A percentile compares a stretch with the other conserved stretches of the same genome.
Evolutionary conservation across 2,113 vertebrate genomes (phyloP).

Genomic region (Sprattus sprattus): DNA sequence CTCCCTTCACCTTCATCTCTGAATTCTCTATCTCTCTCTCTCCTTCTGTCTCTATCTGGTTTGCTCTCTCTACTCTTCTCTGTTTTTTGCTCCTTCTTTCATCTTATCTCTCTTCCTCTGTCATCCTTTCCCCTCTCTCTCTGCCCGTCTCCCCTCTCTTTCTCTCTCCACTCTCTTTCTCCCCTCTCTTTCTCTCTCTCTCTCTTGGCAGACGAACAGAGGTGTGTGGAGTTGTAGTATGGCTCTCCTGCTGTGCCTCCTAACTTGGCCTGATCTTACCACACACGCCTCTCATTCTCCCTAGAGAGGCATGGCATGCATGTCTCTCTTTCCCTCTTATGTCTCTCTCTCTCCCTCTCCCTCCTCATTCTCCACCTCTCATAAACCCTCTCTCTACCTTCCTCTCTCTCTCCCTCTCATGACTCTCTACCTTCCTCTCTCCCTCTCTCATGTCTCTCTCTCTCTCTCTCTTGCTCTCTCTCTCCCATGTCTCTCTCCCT

Average conservation of each 20-base stretch:
- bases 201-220: not conserved
- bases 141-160: not conserved
- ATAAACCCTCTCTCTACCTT: too few relatives aligned
- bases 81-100: not conserved
- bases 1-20: conserved; percentile 35
- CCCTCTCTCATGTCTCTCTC: too few relatives aligned
- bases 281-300: not conserved
- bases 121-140: not conserved
- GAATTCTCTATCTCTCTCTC: conserved; percentile 33
- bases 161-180: not conserved
- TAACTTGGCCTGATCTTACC: not conserved
- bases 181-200: not conserved
- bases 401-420: too few relatives aligned
- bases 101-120: not conserved
- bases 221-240: not conserved
- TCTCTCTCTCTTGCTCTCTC: too few relatives aligned
- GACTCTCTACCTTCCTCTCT: too few relatives aligned
- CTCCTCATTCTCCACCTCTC: not conserved
- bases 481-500: too few relatives aligned
- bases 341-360: not conserved
- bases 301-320: not conserved
- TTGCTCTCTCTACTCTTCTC: not conserved
- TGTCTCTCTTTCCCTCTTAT: not conserved
- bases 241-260: not conserved
- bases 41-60: not conserved